Percentiles rank a stretch among this genome's conserved stretches.
Evolutionary conservation across 2,113 vertebrate genomes (phyloP).

Genomic region (Corvus cornix): DNA sequence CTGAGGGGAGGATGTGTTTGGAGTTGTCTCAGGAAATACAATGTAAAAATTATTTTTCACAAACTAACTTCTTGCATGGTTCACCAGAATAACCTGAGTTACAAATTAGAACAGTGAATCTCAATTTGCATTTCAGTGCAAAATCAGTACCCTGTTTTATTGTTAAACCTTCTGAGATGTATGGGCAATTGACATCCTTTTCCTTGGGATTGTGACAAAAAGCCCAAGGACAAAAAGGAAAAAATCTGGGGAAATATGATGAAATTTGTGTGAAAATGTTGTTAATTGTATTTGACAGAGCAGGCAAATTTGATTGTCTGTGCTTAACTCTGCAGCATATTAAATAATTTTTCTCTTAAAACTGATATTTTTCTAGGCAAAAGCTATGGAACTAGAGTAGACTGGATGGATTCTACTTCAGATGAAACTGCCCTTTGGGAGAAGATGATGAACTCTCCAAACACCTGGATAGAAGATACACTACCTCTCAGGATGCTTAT

Average conservation of each 20-base stretch:
- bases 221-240: background rate
- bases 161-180: background rate
- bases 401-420: constrained; percentile 93
- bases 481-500: constrained; percentile 88
- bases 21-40: background rate
- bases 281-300: background rate
- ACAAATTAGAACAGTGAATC: background rate
- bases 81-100: background rate
- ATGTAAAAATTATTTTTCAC: background rate
- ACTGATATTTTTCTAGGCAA: constrained; percentile 73
- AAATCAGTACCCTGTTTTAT: background rate
- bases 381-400: constrained; percentile 85
- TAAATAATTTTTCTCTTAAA: background rate
- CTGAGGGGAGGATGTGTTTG: background rate
- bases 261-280: background rate
- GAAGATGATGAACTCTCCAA: constrained; percentile 82
- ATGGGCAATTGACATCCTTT: background rate
- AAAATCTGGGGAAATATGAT: background rate
- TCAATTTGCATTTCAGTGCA: background rate
- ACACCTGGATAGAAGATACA: constrained; percentile 87
- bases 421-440: constrained; percentile 86
- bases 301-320: background rate
- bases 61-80: background rate
- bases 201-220: background rate
- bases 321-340: background rate